Conservation (phyloP, 2,113 vertebrate species). For the Crotophaga sulcirostris region DNA sequence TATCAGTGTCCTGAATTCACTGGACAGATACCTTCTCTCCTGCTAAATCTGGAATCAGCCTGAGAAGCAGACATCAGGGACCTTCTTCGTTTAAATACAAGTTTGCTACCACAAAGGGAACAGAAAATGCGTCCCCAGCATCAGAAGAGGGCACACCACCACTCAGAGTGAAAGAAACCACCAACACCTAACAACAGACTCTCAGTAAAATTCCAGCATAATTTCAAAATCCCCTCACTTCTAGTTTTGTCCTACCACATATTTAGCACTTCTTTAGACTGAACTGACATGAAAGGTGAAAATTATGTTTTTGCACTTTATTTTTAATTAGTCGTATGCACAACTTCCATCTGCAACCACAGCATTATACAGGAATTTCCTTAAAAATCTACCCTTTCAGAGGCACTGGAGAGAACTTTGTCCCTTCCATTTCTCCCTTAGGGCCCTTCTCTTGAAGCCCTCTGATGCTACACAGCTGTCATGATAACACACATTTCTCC, state of each 20-base stretch:
- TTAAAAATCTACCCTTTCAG: background rate
- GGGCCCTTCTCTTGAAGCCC: background rate
- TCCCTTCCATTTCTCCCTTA: background rate
- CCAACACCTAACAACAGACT: background rate
- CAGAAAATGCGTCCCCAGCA: accelerated
- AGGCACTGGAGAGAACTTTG: background rate
- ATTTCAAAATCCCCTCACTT: background rate
- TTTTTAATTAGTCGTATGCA: accelerated
- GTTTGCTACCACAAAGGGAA: background rate
- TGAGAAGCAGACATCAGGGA: background rate
- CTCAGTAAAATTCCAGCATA: background rate
- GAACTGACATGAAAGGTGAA: background rate
- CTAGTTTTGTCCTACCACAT: accelerated
- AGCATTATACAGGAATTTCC: background rate
- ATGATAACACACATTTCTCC: accelerated
- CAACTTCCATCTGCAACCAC: background rate
- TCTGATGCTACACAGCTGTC: accelerated
- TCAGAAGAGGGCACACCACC: background rate
- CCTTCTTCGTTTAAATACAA: background rate
- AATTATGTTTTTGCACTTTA: accelerated
- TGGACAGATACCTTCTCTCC: background rate
- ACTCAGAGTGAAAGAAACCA: background rate
- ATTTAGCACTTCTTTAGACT: background rate
- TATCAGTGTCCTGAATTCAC: background rate
- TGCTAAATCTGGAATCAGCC: background rate